phyloP scores from a whole-genome alignment of 1,140 invertebrate genomes.

The Drosophila guanche region DNA sequence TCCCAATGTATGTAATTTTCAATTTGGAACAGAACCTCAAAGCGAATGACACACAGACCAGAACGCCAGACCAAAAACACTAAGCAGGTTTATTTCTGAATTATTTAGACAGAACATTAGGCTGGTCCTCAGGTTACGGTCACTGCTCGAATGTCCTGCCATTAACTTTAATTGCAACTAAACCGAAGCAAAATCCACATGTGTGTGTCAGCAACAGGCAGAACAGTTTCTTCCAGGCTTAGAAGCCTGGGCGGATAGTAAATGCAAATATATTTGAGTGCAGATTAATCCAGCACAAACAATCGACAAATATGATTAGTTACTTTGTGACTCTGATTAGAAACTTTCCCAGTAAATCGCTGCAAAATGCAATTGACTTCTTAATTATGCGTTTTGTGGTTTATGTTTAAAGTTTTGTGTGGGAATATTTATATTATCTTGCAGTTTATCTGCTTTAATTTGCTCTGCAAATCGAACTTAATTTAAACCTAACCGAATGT shows the following conservation, averaged over 20 bases:
- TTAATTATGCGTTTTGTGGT: slow-evolving; percentile 12
- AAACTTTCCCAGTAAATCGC: not conserved
- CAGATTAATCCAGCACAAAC: no score
- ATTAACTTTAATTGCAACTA: slow-evolving; percentile 42
- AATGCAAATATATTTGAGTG: no score
- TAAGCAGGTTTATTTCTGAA: slow-evolving; percentile 42
- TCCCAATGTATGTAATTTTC: slow-evolving; percentile 48
- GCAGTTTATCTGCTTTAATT: no score
- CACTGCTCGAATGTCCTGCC: slow-evolving; percentile 18
- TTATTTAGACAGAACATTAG: slow-evolving; percentile 42
- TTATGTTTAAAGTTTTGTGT: no score
- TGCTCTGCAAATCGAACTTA: no score
- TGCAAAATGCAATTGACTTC: slow-evolving; percentile 27
- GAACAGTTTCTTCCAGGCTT: not conserved
- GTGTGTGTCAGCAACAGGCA: not conserved
- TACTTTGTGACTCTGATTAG: no score
- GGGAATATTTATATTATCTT: no score
- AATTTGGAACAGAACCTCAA: slow-evolving; percentile 27
- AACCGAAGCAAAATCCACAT: slow-evolving; percentile 11
- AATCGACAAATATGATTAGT: no score
- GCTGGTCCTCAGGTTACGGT: not conserved
- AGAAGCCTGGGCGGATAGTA: no score
- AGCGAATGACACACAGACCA: slow-evolving; percentile 8
- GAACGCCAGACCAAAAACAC: slow-evolving; percentile 19
- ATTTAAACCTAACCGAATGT: no score